Evolutionary conservation across 2,888 invertebrate species (phyloP).

Genomic region (Caenorhabditis panamensis): DNA sequence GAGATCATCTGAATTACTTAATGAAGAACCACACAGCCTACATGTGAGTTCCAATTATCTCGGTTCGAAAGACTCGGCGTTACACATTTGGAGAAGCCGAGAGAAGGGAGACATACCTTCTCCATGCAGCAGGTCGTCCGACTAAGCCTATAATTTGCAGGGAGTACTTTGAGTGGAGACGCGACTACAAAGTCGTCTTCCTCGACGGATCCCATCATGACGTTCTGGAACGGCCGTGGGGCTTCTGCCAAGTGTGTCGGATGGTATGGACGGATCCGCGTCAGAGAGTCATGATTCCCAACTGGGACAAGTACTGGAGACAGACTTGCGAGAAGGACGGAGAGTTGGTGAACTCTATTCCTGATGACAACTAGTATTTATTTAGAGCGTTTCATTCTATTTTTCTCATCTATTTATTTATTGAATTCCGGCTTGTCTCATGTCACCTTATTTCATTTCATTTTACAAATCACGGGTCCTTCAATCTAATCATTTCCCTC

Average conservation of each 20-base stretch:
- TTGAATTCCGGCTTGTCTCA: no score
- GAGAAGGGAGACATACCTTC: background rate
- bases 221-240: slow-evolving; percentile 79
- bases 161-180: slow-evolving; percentile 83
- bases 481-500: slow-evolving; percentile 1
- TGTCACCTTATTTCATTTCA: background rate
- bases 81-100: background rate
- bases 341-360: slow-evolving; percentile 50
- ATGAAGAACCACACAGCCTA: slow-evolving; percentile 82
- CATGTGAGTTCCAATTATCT: slow-evolving; percentile 66
- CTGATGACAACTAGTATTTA: slow-evolving; percentile 2
- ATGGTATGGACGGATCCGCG: slow-evolving; percentile 69
- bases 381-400: background rate
- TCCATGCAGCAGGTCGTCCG: background rate
- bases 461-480: slow-evolving; percentile 3
- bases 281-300: slow-evolving; percentile 52
- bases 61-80: slow-evolving; percentile 7
- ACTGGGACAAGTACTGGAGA: slow-evolving; percentile 67
- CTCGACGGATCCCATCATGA: slow-evolving; percentile 77
- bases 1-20: slow-evolving; percentile 82
- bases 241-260: slow-evolving; percentile 80
- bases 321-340: slow-evolving; percentile 69
- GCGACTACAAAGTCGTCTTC: slow-evolving; percentile 75
- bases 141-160: slow-evolving; percentile 73
- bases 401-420: slow-evolving; percentile 20